Conservation (phyloP, 1,140 invertebrate genomes). For the Aphelenchoides besseyi region DNA sequence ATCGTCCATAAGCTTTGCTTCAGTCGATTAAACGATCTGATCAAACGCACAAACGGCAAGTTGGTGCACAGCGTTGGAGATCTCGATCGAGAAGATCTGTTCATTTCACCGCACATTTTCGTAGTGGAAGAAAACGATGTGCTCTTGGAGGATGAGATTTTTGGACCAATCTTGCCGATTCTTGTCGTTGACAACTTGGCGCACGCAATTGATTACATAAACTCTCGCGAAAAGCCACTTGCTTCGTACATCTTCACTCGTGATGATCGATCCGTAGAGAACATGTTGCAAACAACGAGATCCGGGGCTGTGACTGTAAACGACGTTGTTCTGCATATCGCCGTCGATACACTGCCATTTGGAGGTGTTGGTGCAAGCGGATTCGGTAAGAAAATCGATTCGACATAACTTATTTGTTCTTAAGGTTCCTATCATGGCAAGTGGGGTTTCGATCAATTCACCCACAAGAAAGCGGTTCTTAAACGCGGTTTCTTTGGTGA, state of each 20-base stretch:
- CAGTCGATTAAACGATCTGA: conserved; percentile 76
- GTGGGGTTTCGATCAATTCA: conserved; percentile 83
- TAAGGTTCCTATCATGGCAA: conserved; percentile 77
- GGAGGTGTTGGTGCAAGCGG: conserved; percentile 79
- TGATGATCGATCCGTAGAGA: conserved; percentile 19
- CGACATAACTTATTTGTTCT: background rate
- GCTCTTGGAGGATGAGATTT: conserved; percentile 61
- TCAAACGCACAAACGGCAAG: conserved; percentile 74
- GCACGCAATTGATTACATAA: conserved; percentile 55
- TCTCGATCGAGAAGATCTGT: conserved; percentile 52
- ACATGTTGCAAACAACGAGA: conserved; percentile 19
- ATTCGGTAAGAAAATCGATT: conserved; percentile 69
- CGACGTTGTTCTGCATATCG: conserved; percentile 36
- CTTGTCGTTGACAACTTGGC: conserved; percentile 47
- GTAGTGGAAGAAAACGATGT: conserved; percentile 45
- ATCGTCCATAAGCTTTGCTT: conserved; percentile 60
- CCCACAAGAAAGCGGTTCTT: conserved; percentile 80
- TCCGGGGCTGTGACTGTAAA: conserved; percentile 34
- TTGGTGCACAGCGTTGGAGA: conserved; percentile 49
- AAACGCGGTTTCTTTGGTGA: conserved; percentile 53
- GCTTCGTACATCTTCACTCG: conserved; percentile 37
- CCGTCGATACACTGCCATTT: conserved; percentile 66
- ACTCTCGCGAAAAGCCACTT: conserved; percentile 35
- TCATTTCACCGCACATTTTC: conserved; percentile 57
- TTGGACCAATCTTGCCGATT: conserved; percentile 59